Base-by-base conservation (phyloP, 2,888 invertebrate species). In the Polydrusus tereticollis region DNA sequence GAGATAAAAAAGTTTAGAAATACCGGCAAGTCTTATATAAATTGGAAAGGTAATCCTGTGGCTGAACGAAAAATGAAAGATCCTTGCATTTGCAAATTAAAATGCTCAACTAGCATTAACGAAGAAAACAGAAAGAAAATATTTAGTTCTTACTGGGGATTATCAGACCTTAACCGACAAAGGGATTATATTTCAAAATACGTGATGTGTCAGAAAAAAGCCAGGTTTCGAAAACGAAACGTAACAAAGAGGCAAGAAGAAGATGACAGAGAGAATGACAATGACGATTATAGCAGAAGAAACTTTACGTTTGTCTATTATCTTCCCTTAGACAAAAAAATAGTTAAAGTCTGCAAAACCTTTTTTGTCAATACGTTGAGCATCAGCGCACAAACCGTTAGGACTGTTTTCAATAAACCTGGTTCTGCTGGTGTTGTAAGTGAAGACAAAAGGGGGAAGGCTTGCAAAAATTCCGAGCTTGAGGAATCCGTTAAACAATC, bases 381-480 rank as follows among this genome's bases (percentile, higher is more conserved):
- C 18, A 52, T 70, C 18, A 71, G 65, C 23, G 50, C 71, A 7
- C 71, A 66, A 50, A 57, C 58, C 8, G 58, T 70, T n/a, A 70
- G 29, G 62, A 72, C 72, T 20, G 67, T 67, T 41, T 72, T 67
- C 29, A 58, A 65, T 50, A 69, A 73, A 59, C 59, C 57, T n/a
- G 29, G 52, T 26, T 50, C 52, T 16, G 33, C 64, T 36, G 60
- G 65, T 38, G 20, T 64, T 33, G 69, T 76, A 36, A n/a, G 16
- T 2, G 64, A 74, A 33, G 73, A 75, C 50, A 16, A 50, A 36
- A 69, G 77, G 68, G 77, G 71, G 12, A 74, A 66, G 63, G 72
- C 43, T 2, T 72, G 72, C 50, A 74, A 77, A 73, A 77, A 76
- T 60, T 72, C 75, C 2, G 36, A 55, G 26, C 12, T 75, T 2